These are phyloP conservation scores for Imbricaverruca yamaguchii DNA, from an alignment of 2,888 invertebrate genomes.

Conservation along the genomic window DNA sequence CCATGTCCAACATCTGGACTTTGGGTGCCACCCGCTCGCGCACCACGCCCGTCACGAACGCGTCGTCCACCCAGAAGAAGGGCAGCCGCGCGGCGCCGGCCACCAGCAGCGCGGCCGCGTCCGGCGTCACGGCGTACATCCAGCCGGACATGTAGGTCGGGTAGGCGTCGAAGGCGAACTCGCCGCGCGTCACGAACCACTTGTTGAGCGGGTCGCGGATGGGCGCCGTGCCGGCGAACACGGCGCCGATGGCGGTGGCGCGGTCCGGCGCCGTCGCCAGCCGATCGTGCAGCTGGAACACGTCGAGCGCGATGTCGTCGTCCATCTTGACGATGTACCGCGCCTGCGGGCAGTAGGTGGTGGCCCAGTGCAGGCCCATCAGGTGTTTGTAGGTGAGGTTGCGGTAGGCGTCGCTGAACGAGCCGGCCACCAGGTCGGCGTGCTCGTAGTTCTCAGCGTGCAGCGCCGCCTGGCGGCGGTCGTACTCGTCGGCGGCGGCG, in stretches of 20 bases:
- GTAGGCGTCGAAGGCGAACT: conserved; percentile 55
- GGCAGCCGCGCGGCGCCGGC: conserved; percentile 38
- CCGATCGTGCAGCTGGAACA: conserved; percentile 49
- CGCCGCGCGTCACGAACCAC: conserved; percentile 65
- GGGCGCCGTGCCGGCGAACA: background rate
- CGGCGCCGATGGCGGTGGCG: background rate
- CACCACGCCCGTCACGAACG: conserved; percentile 52
- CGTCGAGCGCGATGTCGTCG: conserved; percentile 67
- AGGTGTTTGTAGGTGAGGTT: conserved; percentile 36
- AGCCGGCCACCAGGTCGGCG: conserved; percentile 34
- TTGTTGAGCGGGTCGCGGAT: conserved; percentile 49
- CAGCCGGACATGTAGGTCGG: conserved; percentile 74
- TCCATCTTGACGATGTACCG: conserved; percentile 66
- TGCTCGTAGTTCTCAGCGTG: conserved; percentile 25
- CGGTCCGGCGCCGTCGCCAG: background rate
- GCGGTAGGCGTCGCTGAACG: conserved; percentile 34
- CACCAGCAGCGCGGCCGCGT: conserved; percentile 54
- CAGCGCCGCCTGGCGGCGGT: conserved; percentile 9
- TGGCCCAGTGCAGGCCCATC: conserved; percentile 35
- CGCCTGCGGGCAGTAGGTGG: conserved; percentile 31
- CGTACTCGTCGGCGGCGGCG: background rate
- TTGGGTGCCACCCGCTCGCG: background rate
- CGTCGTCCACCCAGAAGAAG: conserved; percentile 89
- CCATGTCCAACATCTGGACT: background rate
- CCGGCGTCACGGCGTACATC: conserved; percentile 67